phyloP scores from a whole-genome alignment of 2,113 vertebrate genomes.

The Pogona vitticeps region DNA sequence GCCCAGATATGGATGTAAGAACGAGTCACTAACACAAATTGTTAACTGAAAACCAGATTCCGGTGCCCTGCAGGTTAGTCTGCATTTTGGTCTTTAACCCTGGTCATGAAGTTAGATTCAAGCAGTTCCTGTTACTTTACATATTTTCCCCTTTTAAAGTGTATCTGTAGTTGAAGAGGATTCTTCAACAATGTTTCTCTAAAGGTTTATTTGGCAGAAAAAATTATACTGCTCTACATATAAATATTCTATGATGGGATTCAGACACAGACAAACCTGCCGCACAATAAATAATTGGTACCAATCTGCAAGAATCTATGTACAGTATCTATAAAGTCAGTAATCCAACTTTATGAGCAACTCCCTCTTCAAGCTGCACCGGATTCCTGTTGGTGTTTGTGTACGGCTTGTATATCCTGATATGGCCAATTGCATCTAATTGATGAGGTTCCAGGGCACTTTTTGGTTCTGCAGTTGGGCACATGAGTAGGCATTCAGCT shows the following conservation, averaged over 20 bases:
- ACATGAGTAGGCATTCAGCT: too few species aligned
- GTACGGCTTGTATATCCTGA: too few species aligned
- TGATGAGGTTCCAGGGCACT: too few species aligned
- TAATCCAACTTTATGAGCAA: background rate
- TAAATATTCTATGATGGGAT: background rate
- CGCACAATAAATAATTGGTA: background rate
- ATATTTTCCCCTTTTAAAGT: constrained; percentile 12
- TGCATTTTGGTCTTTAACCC: constrained; percentile 29
- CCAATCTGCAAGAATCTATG: background rate
- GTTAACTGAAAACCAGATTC: constrained; percentile 16
- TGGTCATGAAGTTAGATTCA: background rate
- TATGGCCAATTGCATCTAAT: too few species aligned
- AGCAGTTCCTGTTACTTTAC: background rate
- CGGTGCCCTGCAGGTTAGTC: constrained; percentile 19
- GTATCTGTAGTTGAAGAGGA: background rate
- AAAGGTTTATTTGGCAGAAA: background rate
- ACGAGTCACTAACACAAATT: background rate
- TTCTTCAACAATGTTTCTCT: background rate
- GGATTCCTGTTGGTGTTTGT: too few species aligned
- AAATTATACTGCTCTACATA: background rate
- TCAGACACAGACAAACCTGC: background rate
- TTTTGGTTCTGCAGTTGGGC: too few species aligned
- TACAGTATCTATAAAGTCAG: background rate
- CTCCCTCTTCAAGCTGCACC: background rate
- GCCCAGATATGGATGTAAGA: background rate